These are phyloP conservation scores for Diplosoma virens DNA, from an alignment of 23 tunicate genomes.

Conservation along the genomic window DNA sequence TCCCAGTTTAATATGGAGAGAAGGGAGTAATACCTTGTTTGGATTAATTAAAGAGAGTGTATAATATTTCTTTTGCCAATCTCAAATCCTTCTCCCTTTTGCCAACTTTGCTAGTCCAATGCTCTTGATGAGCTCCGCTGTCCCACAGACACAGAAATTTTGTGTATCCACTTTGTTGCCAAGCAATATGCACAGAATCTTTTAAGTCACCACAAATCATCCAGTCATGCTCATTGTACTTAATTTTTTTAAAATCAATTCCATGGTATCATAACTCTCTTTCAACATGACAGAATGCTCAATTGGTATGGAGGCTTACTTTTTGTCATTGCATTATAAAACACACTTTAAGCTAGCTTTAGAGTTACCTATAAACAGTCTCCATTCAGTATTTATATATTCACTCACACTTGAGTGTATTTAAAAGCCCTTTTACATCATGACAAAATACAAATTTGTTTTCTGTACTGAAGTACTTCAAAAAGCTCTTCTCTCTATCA, in stretches of 20 bases:
- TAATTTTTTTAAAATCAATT: neutral
- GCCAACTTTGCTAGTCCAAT: constrained; percentile 20
- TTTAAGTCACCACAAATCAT: constrained; percentile 16
- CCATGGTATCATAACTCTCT: constrained; percentile 12
- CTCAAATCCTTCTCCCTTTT: neutral
- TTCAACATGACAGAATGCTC: neutral
- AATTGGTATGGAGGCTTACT: constrained; percentile 12
- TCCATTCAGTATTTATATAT: neutral
- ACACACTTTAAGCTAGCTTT: constrained; percentile 8
- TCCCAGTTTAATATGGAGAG: constrained; percentile 33
- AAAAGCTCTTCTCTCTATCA: constrained; percentile 5
- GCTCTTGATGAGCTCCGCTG: constrained; percentile 9
- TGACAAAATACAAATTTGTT: constrained; percentile 1
- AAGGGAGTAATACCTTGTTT: neutral
- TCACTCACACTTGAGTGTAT: constrained; percentile 2
- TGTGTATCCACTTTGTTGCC: constrained; percentile 9
- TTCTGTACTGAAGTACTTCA: neutral
- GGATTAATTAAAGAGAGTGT: too few relatives aligned
- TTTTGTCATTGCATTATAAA: neutral
- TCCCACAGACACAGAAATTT: constrained; percentile 20
- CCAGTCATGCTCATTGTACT: constrained; percentile 12
- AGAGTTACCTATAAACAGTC: neutral
- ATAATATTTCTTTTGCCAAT: constrained; percentile 24
- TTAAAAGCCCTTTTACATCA: constrained; percentile 10
- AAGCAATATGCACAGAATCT: constrained; percentile 7